These are phyloP conservation scores for Pollenia griseotomentosa DNA, from an alignment of 2,888 invertebrate species.

Conservation along the genomic window DNA sequence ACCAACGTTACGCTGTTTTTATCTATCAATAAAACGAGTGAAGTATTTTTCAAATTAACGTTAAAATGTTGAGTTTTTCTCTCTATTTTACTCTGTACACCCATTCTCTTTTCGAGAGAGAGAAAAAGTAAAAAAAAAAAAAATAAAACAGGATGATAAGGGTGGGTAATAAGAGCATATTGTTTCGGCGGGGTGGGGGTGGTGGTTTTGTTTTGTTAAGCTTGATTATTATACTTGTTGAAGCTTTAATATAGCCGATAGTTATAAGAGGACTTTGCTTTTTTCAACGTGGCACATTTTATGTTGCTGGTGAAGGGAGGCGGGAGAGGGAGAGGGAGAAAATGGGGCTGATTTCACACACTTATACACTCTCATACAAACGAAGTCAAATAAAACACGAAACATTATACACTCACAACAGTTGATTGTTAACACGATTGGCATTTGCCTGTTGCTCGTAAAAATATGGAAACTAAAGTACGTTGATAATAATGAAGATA, in stretches of 20 bases:
- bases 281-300: constrained; percentile 67
- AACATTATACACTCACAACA: constrained; percentile 45
- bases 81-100: background rate
- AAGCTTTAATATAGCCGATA: constrained; percentile 44
- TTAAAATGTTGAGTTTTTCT: constrained; percentile 14
- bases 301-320: background rate
- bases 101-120: background rate
- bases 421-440: constrained; percentile 58
- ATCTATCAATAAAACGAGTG: constrained; percentile 29
- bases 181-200: background rate
- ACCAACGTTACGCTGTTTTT: constrained; percentile 61
- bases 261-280: constrained; percentile 4
- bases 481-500: constrained; percentile 14
- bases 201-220: constrained; percentile 11
- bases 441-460: constrained; percentile 74
- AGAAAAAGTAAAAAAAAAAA: background rate
- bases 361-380: background rate
- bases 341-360: background rate
- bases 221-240: constrained; percentile 44
- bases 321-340: background rate
- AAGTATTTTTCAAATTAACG: constrained; percentile 17
- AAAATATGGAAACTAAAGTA: constrained; percentile 49
- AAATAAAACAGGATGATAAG: background rate
- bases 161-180: background rate
- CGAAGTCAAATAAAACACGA: background rate